phyloP scores from a whole-genome alignment of 2,888 invertebrate genomes.

The Diarsia rubi region DNA sequence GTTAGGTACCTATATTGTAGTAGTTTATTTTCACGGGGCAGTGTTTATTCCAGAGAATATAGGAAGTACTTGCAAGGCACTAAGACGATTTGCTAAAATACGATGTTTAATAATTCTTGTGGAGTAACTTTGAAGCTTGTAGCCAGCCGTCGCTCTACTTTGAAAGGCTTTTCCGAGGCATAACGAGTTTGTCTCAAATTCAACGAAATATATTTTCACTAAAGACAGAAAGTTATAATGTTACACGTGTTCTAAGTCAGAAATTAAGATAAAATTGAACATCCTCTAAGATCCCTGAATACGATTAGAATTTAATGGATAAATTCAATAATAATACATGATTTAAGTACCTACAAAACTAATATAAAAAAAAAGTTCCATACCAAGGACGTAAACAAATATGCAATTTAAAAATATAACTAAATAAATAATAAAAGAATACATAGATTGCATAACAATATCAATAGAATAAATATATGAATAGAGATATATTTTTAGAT shows the following conservation, averaged over 20 bases:
- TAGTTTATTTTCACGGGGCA: not conserved
- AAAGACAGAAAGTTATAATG: not conserved
- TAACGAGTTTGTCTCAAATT: slow-evolving; percentile 9
- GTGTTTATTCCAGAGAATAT: not conserved
- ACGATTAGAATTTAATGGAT: not conserved
- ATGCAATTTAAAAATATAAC: too few species aligned
- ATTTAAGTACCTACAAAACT: too few species aligned
- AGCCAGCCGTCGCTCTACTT: slow-evolving; percentile 6
- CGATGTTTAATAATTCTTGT: slow-evolving; percentile 17
- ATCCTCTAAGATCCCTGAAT: not conserved
- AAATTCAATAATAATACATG: too few species aligned
- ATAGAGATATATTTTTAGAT: too few species aligned
- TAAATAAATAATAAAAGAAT: too few species aligned
- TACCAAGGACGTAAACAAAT: too few species aligned
- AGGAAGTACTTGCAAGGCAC: not conserved
- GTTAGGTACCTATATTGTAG: too few species aligned
- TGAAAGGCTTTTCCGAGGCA: slow-evolving; percentile 15
- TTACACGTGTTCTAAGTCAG: not conserved
- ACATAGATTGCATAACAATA: too few species aligned
- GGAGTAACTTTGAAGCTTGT: slow-evolving; percentile 16
- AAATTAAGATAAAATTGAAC: not conserved
- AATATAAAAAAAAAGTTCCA: too few species aligned
- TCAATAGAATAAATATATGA: too few species aligned
- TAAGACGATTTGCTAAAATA: not conserved
- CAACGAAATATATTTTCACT: not conserved